These are phyloP conservation scores for Bombycilla garrulus DNA, from an alignment of 2,113 vertebrate species.

Conservation along the genomic window DNA sequence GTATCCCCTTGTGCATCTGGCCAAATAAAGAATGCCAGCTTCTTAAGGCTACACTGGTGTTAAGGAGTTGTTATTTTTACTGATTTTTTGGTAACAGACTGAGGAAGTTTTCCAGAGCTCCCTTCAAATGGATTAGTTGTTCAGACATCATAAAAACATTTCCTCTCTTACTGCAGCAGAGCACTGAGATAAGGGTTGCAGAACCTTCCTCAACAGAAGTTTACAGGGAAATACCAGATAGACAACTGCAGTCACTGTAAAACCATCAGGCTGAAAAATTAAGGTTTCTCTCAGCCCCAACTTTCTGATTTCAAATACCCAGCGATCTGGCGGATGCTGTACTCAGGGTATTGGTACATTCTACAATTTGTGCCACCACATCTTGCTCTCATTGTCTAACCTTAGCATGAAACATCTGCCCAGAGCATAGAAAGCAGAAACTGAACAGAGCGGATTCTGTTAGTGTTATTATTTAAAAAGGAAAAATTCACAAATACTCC, in stretches of 20 bases:
- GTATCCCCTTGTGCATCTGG: rapidly evolving
- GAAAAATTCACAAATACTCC: neutral
- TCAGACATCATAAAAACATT: neutral
- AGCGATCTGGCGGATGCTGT: neutral
- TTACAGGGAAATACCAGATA: neutral
- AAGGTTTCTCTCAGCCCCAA: neutral
- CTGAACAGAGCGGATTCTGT: neutral
- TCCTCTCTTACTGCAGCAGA: neutral
- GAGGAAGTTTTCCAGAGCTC: neutral
- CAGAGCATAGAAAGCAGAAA: neutral
- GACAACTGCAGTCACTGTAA: neutral
- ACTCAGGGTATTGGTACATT: neutral
- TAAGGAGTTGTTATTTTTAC: neutral
- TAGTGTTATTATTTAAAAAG: neutral
- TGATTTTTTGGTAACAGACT: neutral
- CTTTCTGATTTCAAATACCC: neutral
- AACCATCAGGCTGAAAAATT: neutral
- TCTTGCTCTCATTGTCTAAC: neutral
- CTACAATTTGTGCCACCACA: neutral
- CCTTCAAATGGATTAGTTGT: neutral
- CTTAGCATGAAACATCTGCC: neutral
- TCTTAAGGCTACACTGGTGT: neutral
- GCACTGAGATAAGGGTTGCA: neutral
- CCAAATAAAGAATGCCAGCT: neutral
- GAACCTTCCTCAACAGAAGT: neutral